These are phyloP conservation scores for Lagopus leucura DNA, from an alignment of 2,113 vertebrate genomes.

Conservation along the genomic window DNA sequence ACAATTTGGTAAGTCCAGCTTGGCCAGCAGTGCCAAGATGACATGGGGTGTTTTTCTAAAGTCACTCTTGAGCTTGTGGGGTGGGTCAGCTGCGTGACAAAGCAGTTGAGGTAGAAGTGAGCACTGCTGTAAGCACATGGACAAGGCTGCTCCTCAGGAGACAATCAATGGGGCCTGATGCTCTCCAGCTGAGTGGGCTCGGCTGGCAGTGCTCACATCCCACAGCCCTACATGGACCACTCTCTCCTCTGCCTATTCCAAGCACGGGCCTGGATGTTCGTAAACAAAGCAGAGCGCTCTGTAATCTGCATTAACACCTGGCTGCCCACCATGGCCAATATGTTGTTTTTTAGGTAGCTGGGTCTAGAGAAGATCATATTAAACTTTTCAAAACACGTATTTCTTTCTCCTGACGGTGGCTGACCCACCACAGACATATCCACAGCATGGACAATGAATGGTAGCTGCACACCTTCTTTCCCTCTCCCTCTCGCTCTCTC, in stretches of 20 bases:
- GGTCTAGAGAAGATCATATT: background rate
- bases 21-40: background rate
- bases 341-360: background rate
- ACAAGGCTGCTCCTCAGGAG: background rate
- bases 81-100: background rate
- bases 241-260: background rate
- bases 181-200: background rate
- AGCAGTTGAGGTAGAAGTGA: background rate
- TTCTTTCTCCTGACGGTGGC: background rate
- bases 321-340: accelerated
- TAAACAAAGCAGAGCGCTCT: background rate
- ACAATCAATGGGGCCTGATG: background rate
- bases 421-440: background rate
- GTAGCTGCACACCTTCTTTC: background rate
- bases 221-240: background rate
- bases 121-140: accelerated
- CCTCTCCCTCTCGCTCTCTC: background rate
- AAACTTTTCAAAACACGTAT: background rate
- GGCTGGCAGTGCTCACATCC: background rate
- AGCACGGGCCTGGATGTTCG: background rate
- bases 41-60: background rate
- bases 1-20: background rate
- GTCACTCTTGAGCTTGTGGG: background rate
- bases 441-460: background rate
- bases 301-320: background rate